These are phyloP conservation scores for Ageneiosus marmoratus DNA, from an alignment of 2,113 vertebrate genomes.

Conservation along the genomic window DNA sequence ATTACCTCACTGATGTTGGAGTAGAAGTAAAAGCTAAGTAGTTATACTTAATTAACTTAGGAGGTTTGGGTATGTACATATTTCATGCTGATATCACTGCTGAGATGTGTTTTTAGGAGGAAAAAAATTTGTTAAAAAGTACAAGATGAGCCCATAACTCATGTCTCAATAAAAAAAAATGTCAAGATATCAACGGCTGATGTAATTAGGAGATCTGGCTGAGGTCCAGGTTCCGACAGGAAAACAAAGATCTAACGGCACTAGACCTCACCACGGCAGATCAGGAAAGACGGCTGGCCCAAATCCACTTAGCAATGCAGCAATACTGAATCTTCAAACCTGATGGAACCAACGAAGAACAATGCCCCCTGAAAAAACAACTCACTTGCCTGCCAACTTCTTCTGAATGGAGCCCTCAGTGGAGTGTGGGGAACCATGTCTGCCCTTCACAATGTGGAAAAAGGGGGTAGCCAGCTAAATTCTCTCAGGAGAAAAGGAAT, in stretches of 20 bases:
- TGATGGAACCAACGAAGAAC: conserved; percentile 40
- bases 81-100: conserved; percentile 55
- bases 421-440: conserved; percentile 46
- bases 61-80: conserved; percentile 47
- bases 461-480: conserved; percentile 31
- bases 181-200: conserved; percentile 66
- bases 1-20: conserved; percentile 70
- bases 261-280: conserved; percentile 42
- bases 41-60: conserved; percentile 70
- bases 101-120: conserved; percentile 37
- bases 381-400: conserved; percentile 47
- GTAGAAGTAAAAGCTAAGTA: conserved; percentile 65
- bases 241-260: conserved; percentile 54
- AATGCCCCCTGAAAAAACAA: conserved; percentile 48
- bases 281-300: conserved; percentile 43
- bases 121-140: conserved; percentile 54
- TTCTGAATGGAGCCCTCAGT: conserved; percentile 46
- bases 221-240: conserved; percentile 57
- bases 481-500: conserved; percentile 45
- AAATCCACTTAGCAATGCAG: conserved; percentile 54
- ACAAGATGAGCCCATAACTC: conserved; percentile 31
- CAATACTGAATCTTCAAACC: conserved; percentile 45
- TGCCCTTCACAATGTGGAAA: conserved; percentile 39
- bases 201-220: conserved; percentile 65
- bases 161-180: conserved; percentile 62